Conservation (phyloP, 2,797 vertebrate species). For the Halcyon badia region DNA sequence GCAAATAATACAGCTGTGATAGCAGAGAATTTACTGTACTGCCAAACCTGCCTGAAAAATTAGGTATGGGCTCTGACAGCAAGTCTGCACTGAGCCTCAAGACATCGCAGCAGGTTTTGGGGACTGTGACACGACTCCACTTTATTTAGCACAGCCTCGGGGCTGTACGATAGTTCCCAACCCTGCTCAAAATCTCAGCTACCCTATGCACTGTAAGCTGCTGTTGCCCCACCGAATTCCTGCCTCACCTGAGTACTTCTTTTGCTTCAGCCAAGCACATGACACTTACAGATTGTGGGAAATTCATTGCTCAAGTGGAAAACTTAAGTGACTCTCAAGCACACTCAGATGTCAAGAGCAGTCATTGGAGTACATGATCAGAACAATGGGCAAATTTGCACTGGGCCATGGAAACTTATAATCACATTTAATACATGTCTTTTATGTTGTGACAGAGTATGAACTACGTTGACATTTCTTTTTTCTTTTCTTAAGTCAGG, state of each 20-base stretch:
- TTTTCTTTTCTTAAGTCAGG: neutral
- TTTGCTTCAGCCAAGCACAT: neutral
- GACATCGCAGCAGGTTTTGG: neutral
- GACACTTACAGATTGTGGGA: neutral
- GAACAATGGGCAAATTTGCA: neutral
- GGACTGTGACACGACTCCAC: neutral
- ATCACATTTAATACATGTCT: neutral
- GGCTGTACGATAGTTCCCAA: neutral
- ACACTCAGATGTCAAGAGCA: neutral
- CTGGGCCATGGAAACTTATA: neutral
- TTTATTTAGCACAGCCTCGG: neutral
- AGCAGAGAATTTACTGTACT: neutral
- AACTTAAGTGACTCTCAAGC: neutral
- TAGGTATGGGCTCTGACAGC: neutral
- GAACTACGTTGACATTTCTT: neutral
- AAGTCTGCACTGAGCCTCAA: neutral
- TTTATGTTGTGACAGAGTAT: neutral
- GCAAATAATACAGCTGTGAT: neutral
- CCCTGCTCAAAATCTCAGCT: neutral
- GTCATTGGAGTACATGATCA: neutral
- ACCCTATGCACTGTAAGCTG: neutral
- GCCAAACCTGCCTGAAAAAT: neutral
- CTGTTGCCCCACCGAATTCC: neutral
- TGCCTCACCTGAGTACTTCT: neutral
- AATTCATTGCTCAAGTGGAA: neutral